Percentiles rank a stretch among this genome's conserved stretches.
These are phyloP conservation scores for Hipparchia sbordonii DNA, from an alignment of 2,888 invertebrate genomes.

Conservation along the genomic window DNA sequence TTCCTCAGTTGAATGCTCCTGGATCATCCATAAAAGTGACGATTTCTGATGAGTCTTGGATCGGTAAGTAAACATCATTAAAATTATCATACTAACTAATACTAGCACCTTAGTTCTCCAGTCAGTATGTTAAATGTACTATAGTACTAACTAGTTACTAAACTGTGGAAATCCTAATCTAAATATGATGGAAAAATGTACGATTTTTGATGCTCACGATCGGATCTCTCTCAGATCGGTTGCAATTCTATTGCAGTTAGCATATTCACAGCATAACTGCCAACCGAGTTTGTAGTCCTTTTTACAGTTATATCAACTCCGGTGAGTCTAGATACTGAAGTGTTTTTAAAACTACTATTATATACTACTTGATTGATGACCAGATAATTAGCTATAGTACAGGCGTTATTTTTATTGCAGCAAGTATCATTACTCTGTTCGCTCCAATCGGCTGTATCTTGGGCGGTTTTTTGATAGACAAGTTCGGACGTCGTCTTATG, in stretches of 20 bases:
- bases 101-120: no score
- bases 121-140: no score
- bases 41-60: conserved; percentile 81
- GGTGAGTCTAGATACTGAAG: no score
- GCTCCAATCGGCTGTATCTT: conserved; percentile 85
- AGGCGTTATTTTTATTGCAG: conserved; percentile 58
- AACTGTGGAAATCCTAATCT: background rate
- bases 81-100: background rate
- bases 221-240: no score
- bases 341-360: no score
- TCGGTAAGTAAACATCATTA: conserved; percentile 60
- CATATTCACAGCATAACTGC: no score
- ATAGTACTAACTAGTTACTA: background rate
- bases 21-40: conserved; percentile 70
- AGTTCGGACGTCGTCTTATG: conserved; percentile 81
- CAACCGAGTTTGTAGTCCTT: no score
- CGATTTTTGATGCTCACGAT: no score
- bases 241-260: no score
- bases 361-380: no score
- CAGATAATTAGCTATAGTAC: no score
- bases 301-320: no score
- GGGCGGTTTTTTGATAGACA: conserved; percentile 85
- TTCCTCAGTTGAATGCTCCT: conserved; percentile 76
- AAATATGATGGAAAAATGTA: background rate
- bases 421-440: conserved; percentile 81